Evolutionary conservation across 1,140 invertebrate species (phyloP).

Genomic region (Drosophila ohnishii): DNA sequence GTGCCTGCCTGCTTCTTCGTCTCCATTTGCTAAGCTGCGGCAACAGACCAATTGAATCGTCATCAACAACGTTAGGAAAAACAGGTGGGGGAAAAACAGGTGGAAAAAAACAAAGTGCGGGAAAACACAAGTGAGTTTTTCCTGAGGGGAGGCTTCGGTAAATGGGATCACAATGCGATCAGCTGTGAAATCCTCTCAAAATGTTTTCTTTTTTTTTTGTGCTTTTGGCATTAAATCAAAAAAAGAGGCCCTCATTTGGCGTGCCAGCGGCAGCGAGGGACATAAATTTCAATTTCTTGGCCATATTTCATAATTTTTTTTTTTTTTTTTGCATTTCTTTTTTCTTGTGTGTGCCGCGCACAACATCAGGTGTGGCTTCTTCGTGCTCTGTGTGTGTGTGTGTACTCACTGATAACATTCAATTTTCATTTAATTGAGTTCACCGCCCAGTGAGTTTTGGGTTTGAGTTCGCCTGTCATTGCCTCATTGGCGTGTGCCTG

Average conservation of each 20-base stretch:
- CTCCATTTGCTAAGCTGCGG: not conserved
- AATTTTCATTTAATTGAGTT: conserved; percentile 39
- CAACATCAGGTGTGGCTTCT: conserved; percentile 27
- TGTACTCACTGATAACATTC: conserved; percentile 30
- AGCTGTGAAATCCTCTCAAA: conserved; percentile 36
- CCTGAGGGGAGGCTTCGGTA: not conserved
- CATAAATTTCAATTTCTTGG: conserved; percentile 41
- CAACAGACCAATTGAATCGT: conserved; percentile 10
- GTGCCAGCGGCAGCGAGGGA: conserved; percentile 1
- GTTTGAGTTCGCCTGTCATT: conserved; percentile 13
- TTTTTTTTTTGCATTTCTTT: not conserved
- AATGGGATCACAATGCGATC: conserved; percentile 29
- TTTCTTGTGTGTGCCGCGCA: conserved; percentile 1
- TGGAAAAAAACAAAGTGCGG: too few relatives aligned
- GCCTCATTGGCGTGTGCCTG: conserved; percentile 8
- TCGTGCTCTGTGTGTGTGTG: conserved; percentile 11
- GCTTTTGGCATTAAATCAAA: conserved; percentile 20
- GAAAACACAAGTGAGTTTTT: not conserved
- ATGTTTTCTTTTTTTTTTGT: not conserved
- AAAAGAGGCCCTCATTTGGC: not conserved
- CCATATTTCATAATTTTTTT: conserved; percentile 28
- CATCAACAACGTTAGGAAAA: not conserved
- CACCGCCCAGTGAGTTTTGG: conserved; percentile 16
- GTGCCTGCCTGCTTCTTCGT: not conserved
- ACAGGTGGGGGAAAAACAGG: not conserved